phyloP scores from a whole-genome alignment of 2,797 vertebrate species.

The Aselliscus stoliczkanus region DNA sequence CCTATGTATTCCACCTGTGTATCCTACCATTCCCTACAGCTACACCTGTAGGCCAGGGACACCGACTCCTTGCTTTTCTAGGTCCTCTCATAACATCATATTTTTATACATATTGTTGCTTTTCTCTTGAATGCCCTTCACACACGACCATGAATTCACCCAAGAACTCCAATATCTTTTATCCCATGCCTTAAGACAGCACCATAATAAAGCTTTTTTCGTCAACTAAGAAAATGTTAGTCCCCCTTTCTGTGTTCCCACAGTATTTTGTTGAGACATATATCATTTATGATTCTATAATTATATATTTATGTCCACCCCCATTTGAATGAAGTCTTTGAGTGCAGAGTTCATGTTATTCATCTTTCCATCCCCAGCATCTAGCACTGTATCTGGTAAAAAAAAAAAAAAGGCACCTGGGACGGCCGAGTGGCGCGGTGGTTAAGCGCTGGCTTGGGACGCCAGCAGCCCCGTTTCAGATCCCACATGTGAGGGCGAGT shows the following conservation, averaged over 20 bases:
- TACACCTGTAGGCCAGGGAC: background rate
- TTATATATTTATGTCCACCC: background rate
- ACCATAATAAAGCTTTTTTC: background rate
- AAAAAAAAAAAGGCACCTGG: too few relatives aligned
- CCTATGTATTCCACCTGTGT: background rate
- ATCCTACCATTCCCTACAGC: background rate
- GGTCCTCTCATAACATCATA: background rate
- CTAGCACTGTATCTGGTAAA: background rate
- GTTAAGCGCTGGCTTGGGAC: too few relatives aligned
- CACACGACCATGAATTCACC: background rate
- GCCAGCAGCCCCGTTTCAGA: too few relatives aligned
- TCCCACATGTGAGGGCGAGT: too few relatives aligned
- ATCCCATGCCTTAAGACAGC: background rate
- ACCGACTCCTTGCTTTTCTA: background rate
- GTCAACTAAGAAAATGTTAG: background rate
- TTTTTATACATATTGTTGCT: background rate
- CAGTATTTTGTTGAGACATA: background rate
- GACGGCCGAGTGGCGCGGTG: too few relatives aligned
- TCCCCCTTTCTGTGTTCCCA: background rate
- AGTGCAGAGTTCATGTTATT: background rate
- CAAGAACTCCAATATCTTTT: background rate
- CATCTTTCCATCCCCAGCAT: background rate
- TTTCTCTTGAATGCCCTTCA: background rate
- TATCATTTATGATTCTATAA: background rate
- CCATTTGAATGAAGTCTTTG: background rate